Base-by-base conservation (phyloP, 2,797 vertebrate genomes). In the Epinephelus awoara region DNA sequence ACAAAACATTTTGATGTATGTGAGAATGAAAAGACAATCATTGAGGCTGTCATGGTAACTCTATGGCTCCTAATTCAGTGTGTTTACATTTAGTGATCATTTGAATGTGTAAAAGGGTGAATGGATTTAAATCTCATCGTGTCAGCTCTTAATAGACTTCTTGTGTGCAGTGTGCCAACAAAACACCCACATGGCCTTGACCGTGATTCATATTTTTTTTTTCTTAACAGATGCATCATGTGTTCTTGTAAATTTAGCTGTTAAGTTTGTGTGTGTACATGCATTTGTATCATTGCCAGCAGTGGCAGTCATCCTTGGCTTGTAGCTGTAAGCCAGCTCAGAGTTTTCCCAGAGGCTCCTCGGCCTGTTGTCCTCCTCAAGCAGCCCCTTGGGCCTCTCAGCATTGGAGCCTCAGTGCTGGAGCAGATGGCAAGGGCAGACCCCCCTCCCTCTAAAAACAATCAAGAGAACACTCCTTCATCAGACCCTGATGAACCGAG, bases 381-480 rank as follows among this genome's bases (percentile, higher is more conserved):
- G 50, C 34, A 46, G 49, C 55, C 50, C 12, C 34, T 57, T 2
- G 8, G 14, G 59, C 57, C 63, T 46, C 40, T 13, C 10, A 66
- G 46, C 19, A 0, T 46, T 10, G 3, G 19, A 50, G 46, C 19
- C 25, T 52, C 4, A 2, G 25, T 17, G 73, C 67, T 47, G 23
- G 19, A 77, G 73, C 68, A 76, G 51, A 62, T 84, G 77, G 71
- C 40, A n/a, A 29, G 44, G 67, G 50, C 40, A 17, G 42, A 17
- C 25, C 54, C 40, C 52, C 67, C 6, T 11, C 12, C 12, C 34
- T 19, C 34, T 23, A 19, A 63, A 59, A 55, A 27, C 54, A 2
- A 38, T 57, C 21, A 29, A 34, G 10, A 34, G 62, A 63, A 70
- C 59, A 40, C 47, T 66, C 23, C 51, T 18, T 42, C 11, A 23